A percentile compares a stretch with the other conserved stretches of the same genome.
Conservation (phyloP, 1,140 invertebrate species). For the Drosophila gunungcola region DNA sequence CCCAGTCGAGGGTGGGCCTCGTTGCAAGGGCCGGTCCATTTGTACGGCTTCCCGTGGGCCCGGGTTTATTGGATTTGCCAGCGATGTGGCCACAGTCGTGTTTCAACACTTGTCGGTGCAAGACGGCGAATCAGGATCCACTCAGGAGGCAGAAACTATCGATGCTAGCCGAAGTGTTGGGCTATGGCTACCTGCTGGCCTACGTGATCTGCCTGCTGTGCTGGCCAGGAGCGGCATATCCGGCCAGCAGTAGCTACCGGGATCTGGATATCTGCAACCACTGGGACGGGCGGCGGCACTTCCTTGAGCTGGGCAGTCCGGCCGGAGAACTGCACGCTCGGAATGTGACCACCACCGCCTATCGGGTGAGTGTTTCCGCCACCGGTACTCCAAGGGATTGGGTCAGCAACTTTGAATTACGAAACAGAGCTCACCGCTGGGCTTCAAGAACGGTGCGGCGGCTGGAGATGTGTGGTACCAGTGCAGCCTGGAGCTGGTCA, state of each 20-base stretch:
- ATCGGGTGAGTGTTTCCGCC: slow-evolving; percentile 57
- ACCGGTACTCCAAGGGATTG: neutral
- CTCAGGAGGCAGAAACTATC: slow-evolving; percentile 1
- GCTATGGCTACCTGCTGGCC: slow-evolving; percentile 65
- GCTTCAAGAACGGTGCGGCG: slow-evolving; percentile 50
- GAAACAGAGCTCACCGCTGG: slow-evolving; percentile 67
- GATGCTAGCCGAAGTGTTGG: slow-evolving; percentile 50
- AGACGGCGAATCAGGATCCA: slow-evolving; percentile 31
- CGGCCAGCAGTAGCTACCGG: slow-evolving; percentile 69
- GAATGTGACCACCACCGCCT: slow-evolving; percentile 85
- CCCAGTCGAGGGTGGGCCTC: slow-evolving; percentile 43
- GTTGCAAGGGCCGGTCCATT: slow-evolving; percentile 51
- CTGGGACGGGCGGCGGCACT: slow-evolving; percentile 87
- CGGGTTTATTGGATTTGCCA: slow-evolving; percentile 72
- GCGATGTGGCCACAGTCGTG: slow-evolving; percentile 57
- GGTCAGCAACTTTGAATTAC: neutral
- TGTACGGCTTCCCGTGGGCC: slow-evolving; percentile 60
- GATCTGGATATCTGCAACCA: slow-evolving; percentile 87
- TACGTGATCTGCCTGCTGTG: slow-evolving; percentile 47
- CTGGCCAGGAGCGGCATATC: slow-evolving; percentile 64
- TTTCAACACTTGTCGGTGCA: slow-evolving; percentile 31
- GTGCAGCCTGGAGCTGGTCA: slow-evolving; percentile 89
- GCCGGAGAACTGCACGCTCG: slow-evolving; percentile 86
- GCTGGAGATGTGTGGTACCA: slow-evolving; percentile 85
- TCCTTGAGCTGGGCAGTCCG: slow-evolving; percentile 87